phyloP scores from a whole-genome alignment of 2,888 invertebrate genomes.

The Drosophila histrio region DNA sequence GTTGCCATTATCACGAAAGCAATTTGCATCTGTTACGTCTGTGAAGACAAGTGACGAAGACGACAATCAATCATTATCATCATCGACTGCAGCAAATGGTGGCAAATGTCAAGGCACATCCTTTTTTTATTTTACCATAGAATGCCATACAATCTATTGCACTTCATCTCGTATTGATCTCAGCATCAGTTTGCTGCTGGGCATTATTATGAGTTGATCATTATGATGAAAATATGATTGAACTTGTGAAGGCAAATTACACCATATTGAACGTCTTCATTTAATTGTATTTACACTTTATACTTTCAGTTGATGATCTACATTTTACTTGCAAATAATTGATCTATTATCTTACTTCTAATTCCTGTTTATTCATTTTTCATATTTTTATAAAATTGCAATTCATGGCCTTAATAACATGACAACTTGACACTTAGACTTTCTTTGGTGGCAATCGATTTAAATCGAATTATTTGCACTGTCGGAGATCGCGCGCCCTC shows the following conservation, averaged over 20 bases:
- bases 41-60: slow-evolving; percentile 37
- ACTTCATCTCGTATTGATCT: slow-evolving; percentile 41
- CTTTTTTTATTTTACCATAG: slow-evolving; percentile 40
- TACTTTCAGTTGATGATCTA: no score
- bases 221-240: slow-evolving; percentile 11
- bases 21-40: slow-evolving; percentile 37
- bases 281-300: no score
- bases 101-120: slow-evolving; percentile 74
- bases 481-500: slow-evolving; percentile 51
- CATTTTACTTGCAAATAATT: no score
- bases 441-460: slow-evolving; percentile 4
- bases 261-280: no score
- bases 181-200: slow-evolving; percentile 35
- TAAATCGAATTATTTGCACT: slow-evolving; percentile 43
- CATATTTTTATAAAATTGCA: no score
- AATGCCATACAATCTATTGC: slow-evolving; percentile 40
- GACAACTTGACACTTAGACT: slow-evolving; percentile 38
- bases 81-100: slow-evolving; percentile 18
- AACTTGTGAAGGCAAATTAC: slow-evolving; percentile 2
- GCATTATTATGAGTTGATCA: slow-evolving; percentile 22
- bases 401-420: no score
- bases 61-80: slow-evolving; percentile 64
- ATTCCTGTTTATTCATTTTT: no score
- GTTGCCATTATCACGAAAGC: slow-evolving; percentile 60
- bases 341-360: no score